Evolutionary conservation across 2,888 invertebrate species (phyloP), one percentile per base, ranked within the genome.

Genomic region (Stegana nigrithorax): DNA sequence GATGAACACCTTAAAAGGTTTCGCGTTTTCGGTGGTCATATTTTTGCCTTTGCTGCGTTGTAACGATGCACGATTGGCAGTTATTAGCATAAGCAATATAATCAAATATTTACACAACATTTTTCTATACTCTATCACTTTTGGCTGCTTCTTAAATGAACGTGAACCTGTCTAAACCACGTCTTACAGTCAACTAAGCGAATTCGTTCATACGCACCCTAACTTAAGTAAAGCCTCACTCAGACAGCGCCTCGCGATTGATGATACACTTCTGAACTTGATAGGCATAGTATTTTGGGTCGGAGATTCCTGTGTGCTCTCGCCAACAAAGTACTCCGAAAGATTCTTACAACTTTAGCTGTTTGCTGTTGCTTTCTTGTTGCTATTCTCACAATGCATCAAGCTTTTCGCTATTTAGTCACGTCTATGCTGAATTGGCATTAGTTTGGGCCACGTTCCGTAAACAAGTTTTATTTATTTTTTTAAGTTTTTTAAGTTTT

Each of bases 1-100:
- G 25, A 94, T 88, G 64, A 93, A 87, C 67, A 94, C 91, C 85
- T 90, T 92, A 29, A 67, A 81, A 2, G 69, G 62, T 23, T 55
- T 51, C 21, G 56, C 60, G 32, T 68, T 68, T 4, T 60, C 64
- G 1, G 73, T 42, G 12, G 80, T 68, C 80, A 81, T 79, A 56
- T 64, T 81, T 42, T 65, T 63, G 19, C 65, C 71, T 32, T 61
- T 66, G 63, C 73, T 73, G 63, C 65, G 67, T 42, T 56, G 36
- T 44, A 70, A 62, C 10, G 69, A 65, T 57, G 70, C 69, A 61
- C 75, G 63, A 64, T 57, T 66, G 7, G 60, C 44, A 26, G 19
- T 58, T 53, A 75, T 42, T 1, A 62, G 36, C 23, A 71, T 27
- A 29, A 59, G 39, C 55, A 66, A 27, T 39, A 39, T 10, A 39